phyloP scores from a whole-genome alignment of 30 jellyfish, hydroid and myxozoan genomes.

The Turritopsis dohrnii region DNA sequence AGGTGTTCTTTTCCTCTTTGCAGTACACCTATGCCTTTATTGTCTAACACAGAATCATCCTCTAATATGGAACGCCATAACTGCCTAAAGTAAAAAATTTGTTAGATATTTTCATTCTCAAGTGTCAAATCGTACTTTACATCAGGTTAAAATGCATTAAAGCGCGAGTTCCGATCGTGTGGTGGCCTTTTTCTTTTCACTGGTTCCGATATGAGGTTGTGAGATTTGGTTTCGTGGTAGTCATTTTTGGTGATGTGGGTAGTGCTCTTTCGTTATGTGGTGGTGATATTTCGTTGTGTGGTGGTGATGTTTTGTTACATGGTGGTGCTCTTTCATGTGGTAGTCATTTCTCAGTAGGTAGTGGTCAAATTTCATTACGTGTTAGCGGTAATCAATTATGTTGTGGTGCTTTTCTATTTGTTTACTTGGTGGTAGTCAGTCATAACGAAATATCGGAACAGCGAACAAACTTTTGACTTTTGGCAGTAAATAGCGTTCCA shows the following conservation, averaged over 20 bases:
- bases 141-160: not conserved
- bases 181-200: not conserved
- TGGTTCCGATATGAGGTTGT: not conserved
- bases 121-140: not conserved
- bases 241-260: not conserved
- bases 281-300: not conserved
- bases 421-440: not conserved
- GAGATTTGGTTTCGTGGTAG: not conserved
- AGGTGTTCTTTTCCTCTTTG: no score
- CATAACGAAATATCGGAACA: no score
- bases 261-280: not conserved
- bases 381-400: not conserved
- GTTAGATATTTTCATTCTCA: not conserved
- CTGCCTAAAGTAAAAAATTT: not conserved
- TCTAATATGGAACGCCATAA: not conserved
- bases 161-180: not conserved
- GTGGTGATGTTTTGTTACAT: not conserved
- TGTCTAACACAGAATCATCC: no score
- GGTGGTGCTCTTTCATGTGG: not conserved
- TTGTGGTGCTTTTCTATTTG: not conserved
- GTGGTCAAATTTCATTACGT: not conserved
- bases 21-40: no score
- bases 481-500: no score
- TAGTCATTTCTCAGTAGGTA: not conserved
- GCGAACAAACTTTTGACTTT: no score